Evolutionary conservation across 2,888 invertebrate genomes (phyloP), one percentile per base, ranked within the genome.

Genomic region (Colostygia pectinataria): DNA sequence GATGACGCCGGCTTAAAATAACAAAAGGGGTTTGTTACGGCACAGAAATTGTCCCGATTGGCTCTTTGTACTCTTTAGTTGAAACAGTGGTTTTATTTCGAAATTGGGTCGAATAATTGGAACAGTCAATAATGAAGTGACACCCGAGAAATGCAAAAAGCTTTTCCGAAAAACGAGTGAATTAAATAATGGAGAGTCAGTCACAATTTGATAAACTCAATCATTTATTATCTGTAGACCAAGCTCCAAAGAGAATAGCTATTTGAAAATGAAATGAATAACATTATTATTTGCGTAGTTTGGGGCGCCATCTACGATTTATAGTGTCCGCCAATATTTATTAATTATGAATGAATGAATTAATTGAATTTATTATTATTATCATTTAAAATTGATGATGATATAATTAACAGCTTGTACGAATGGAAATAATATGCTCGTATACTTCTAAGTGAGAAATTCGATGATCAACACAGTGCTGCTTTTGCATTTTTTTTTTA

Each of bases 1-100:
- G 42, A 20, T 18, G 47, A 47, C 38, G 41, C 40, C 44, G 36
- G 36, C 37, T 37, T 47, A 39, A 47, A 48, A 47, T 52, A 54
- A 55, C 43, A 47, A 45, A 44, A 40, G 44, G 40, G 34, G 25
- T 32, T 27, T 32, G 32, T 46, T 33, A 13, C 27, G 27, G 5
- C 31, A 31, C 24, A 29, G 27, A 25, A 39, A 38, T 43, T 27
- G 38, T 33, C 6, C 38, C 28, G 24, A 38, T 42, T 32, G 37
- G 27, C 33, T 29, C 36, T 37, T 38, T 47, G 13, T 20, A 39
- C 14, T 34, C 10, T 37, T 42, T 27, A 29, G 43, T 44, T 31
- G 37, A 31, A 44, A 50, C n/a, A 25, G 39, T 28, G 31, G 36
- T 36, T 44, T 44, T 25, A 39, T 33, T 43, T 18, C 10, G 18